Base-by-base conservation (phyloP, 2,888 invertebrate species). In the Cataglyphis cursor region DNA sequence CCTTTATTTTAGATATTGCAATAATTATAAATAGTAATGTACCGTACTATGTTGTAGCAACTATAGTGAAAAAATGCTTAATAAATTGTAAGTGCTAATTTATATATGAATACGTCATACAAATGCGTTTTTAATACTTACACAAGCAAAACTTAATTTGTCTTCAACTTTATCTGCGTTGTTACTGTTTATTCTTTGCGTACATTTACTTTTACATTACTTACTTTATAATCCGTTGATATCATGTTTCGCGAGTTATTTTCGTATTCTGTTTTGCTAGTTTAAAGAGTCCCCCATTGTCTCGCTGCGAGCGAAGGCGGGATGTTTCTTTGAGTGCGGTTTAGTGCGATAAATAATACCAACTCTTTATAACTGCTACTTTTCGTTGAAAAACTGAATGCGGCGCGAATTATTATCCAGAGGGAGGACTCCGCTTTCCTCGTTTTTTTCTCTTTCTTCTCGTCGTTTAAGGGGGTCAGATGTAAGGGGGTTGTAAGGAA, bases 321-420 rank as follows among this genome's bases (percentile, higher is more conserved):
- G 31, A 73, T 44, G 59, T 44, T 59, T 78, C 73, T 78, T 72
- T 78, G 73, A 80, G 24, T 59, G 44, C 31, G 70, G 85, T 74
- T 84, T 66, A 75, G 38, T 31, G 72, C 76, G 89, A 87, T 89
- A 89, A 90, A 89, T 89, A 89, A 89, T 85, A 84, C 83, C 75
- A 48, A 48, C 41, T 74, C 68, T 82, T 87, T 73, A 65, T 84
- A 83, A 84, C 82, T 78, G 64, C 65, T 82, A 82, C 76, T 84
- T 73, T 74, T 65, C 68, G 81, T 81, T 66, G 85, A 65, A 81
- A 64, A 89, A 92, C 85, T 86, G 88, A 89, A 90, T 89, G 90
- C 59, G 91, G 92, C 86, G 88, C 88, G 80, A 88, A 87, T 90
- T 91, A 92, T 92, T 92, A 91, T 91, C 89, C 84, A 70, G 84